A percentile compares a stretch with the other conserved stretches of the same genome.
These are phyloP conservation scores for Enteromius treurensis DNA, from an alignment of 2,797 vertebrate genomes.

Conservation along the genomic window DNA sequence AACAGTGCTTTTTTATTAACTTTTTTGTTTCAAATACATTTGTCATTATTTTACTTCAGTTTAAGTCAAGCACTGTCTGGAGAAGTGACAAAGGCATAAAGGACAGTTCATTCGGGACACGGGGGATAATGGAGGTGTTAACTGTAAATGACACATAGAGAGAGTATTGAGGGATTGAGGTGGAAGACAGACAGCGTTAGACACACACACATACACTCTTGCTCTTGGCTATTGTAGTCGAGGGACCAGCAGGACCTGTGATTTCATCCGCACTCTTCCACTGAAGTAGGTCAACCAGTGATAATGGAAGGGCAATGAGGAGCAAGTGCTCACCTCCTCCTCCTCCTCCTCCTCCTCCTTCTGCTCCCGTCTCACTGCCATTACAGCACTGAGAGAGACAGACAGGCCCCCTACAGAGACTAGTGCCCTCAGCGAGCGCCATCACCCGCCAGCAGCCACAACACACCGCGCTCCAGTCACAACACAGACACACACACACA, in stretches of 20 bases:
- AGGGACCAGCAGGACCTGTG: conserved; percentile 75
- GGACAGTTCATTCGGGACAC: conserved; percentile 50
- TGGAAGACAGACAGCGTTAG: conserved; percentile 36
- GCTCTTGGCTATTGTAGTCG: conserved; percentile 65
- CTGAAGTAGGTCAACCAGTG: conserved; percentile 94
- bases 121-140: conserved; percentile 72
- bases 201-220: conserved; percentile 30
- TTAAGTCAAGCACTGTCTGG: background rate
- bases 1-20: background rate
- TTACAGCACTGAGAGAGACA: conserved; percentile 46
- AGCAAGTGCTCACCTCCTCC: conserved; percentile 67
- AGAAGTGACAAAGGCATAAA: conserved; percentile 38
- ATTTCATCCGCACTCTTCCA: conserved; percentile 71
- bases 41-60: background rate
- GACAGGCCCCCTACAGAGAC: conserved; percentile 62
- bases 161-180: conserved; percentile 25
- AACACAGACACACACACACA: conserved; percentile 66
- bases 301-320: conserved; percentile 93
- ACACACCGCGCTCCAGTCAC: conserved; percentile 73
- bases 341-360: background rate
- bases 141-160: conserved; percentile 65
- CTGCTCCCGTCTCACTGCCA: conserved; percentile 55
- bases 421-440: conserved; percentile 55
- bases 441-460: conserved; percentile 72
- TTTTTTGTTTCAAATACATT: background rate